Evolutionary conservation across 2,797 vertebrate species (phyloP).

Genomic region (Fratercula arctica): DNA sequence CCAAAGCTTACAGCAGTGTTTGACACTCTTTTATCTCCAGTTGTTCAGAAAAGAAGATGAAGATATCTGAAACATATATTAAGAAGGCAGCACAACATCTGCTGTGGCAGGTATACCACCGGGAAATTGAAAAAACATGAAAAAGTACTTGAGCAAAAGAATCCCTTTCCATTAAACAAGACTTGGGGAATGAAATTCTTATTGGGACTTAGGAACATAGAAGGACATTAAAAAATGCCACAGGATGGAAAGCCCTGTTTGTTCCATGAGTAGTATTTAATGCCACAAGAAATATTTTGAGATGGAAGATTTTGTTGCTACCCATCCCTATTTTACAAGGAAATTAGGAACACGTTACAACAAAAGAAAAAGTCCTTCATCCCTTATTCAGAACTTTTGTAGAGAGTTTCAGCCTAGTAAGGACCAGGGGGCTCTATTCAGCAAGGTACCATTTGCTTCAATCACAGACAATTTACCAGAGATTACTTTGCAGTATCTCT

Average conservation of each 20-base stretch:
- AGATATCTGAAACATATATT: neutral
- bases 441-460: constrained; percentile 35
- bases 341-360: neutral
- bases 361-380: neutral
- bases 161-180: neutral
- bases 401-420: neutral
- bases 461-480: constrained; percentile 41
- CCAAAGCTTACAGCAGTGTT: neutral
- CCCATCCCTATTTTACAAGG: neutral
- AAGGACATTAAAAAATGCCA: neutral
- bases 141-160: neutral
- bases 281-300: constrained; percentile 7
- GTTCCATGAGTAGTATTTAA: neutral
- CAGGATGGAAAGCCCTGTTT: neutral
- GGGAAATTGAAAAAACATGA: neutral
- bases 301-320: neutral
- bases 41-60: constrained; percentile 15
- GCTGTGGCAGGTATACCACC: neutral
- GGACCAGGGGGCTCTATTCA: neutral
- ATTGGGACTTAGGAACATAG: neutral
- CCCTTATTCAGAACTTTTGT: neutral
- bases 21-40: neutral
- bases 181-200: neutral
- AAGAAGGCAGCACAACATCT: neutral
- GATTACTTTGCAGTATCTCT: constrained; percentile 34